These are phyloP conservation scores for Paracanthobrama guichenoti DNA, from an alignment of 2,113 vertebrate genomes.

Conservation along the genomic window DNA sequence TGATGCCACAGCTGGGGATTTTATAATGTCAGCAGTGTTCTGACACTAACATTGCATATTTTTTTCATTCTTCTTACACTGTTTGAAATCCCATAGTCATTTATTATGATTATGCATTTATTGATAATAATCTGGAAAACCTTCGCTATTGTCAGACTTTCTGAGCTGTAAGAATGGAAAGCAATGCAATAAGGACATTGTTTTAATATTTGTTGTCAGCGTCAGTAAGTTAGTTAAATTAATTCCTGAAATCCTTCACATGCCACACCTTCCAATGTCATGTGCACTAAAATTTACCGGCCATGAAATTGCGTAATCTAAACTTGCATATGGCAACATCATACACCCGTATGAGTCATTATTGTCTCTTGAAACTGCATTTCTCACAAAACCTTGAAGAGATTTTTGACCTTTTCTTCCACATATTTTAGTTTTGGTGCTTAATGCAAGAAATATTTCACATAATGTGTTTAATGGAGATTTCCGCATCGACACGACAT, in stretches of 20 bases:
- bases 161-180: neutral
- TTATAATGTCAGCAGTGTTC: neutral
- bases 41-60: neutral
- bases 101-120: no score
- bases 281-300: neutral
- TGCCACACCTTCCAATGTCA: neutral
- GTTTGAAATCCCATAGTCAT: no score
- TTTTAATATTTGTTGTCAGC: neutral
- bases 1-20: neutral
- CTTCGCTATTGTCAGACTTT: no score
- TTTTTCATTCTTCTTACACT: neutral
- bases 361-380: neutral
- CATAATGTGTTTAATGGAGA: neutral
- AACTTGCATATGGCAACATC: neutral
- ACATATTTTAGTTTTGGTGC: no score
- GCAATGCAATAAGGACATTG: neutral
- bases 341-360: neutral
- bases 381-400: neutral
- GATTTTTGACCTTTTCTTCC: no score
- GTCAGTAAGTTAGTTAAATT: neutral
- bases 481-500: no score
- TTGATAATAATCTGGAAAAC: no score
- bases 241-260: neutral
- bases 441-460: neutral
- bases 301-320: neutral